Base-by-base conservation (phyloP, 1,140 invertebrate genomes). In the Drosophila saltans region DNA sequence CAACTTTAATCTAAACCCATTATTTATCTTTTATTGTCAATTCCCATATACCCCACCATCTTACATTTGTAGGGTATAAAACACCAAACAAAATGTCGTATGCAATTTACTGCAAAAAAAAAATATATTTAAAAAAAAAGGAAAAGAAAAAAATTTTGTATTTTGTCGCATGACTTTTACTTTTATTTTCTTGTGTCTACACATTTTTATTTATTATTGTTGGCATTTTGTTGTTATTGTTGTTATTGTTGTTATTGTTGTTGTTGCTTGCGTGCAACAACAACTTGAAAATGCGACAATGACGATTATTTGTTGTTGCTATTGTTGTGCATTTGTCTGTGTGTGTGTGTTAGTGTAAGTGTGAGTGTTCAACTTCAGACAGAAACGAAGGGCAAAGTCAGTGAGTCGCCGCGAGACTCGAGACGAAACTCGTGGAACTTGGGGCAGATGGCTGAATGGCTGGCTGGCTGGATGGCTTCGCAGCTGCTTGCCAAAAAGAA, bases 61-160 rank as follows among this genome's bases (percentile, higher is more conserved):
- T 6, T 9, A 26, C 1, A 26, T 0, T 6, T 48, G 21, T 8
- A 52, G 21, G 24, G 45, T 26, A 52, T 40, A 7, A 33, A 52
- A 68, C 60, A 69, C 57, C 39, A 69, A 69, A 74, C 58, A 7
- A 85, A 80, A 72, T 41, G 81, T 78, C 81, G 78, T 74, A 81
- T 85, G 79, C 82, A 85, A 86, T 85, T 86, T 81, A 79, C 75
- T 85, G 82, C 82, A 88, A 86, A 81, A 77, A 59, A 59, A 60
- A 30, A 65, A 48, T 43, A 65, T 63, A 68, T 68, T 56, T 26
- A 3, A 10, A 52, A 52, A 52, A 24, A 1, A n/a, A n/a, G 16
- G 3, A 26, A 52, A 52, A 52, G 6, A 52, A 52, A 52, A 52
- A 21, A 8, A 39, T 7, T 7, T 40, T 52, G 45, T 48, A 69